Evolutionary conservation across 2,113 vertebrate species (phyloP), one percentile per base, ranked within the genome.

Genomic region (Pionites leucogaster): DNA sequence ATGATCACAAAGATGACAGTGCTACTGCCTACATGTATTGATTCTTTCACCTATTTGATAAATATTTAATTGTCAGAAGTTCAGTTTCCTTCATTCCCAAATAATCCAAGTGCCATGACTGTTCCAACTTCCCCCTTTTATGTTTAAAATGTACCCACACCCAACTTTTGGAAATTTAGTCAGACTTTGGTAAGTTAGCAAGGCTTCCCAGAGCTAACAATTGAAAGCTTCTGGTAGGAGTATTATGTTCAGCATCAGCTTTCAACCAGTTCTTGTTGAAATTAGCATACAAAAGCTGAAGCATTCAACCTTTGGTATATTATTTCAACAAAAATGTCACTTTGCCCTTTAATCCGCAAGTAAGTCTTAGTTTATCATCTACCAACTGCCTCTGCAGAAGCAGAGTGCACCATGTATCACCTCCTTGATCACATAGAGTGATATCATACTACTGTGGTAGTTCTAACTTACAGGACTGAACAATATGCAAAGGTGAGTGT

Each of bases 331-430:
- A 92, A 87, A 91, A 93, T 49, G 82, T 65, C 55, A 71, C 74
- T 86, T 92, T 92, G 86, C 77, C 74, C 83, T 87, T 87, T 86
- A 69, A 88, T 90, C 60, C n/a, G 12, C 25, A 64, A 86, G 50
- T 67, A 37, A 77, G 33, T 60, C 49, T 84, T 82, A 46, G 88
- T 90, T 95, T 96, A 92, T 95, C 53, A 96, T 93, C 92, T 95
- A 93, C 93, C 80, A 92, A 83, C 31, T 57, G 49, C 80, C 28
- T 71, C 28, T 86, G 88, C 47, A 93, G 65, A 94, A 93, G 80
- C 53, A 84, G 88, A 84, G 80, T 62, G 83, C 57, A 90, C 39
- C 19, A 6, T 27, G 57, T 68, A 71, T 74, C 42, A 82, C 33
- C 33, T 33, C 37, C 29, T 67, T 82, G 76, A 82, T 84, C 22